A percentile compares a stretch with the other conserved stretches of the same genome.
phyloP scores from a whole-genome alignment of 1,140 invertebrate species.

The Tetranychus urticae region DNA sequence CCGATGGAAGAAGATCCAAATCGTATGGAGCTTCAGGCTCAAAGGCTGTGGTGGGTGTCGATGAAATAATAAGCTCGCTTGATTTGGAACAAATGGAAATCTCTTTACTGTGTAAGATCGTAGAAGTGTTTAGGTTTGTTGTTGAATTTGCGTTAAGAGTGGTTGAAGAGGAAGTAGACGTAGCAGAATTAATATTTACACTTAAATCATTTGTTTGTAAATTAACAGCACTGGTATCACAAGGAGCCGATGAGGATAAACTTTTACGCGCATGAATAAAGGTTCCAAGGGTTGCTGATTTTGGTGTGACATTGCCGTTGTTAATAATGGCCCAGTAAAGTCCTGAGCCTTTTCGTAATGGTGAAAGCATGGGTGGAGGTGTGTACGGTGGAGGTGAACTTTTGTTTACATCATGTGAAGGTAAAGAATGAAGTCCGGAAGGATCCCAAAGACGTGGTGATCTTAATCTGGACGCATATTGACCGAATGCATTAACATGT shows the following conservation, averaged over 20 bases:
- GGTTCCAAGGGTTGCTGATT: background rate
- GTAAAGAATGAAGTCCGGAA: conserved; percentile 17
- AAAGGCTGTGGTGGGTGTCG: conserved; percentile 10
- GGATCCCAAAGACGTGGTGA: background rate
- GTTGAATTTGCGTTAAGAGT: background rate
- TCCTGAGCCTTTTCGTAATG: conserved; percentile 57
- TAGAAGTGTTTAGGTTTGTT: background rate
- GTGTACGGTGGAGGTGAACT: conserved; percentile 40
- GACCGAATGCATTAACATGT: conserved; percentile 24
- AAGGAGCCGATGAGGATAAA: background rate
- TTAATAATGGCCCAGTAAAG: conserved; percentile 36
- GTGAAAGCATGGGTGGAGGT: conserved; percentile 72
- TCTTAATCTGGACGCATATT: conserved; percentile 4
- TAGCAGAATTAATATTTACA: background rate
- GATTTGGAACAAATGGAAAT: background rate
- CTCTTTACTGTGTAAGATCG: background rate
- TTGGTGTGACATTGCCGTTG: conserved; percentile 2
- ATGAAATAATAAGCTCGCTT: background rate
- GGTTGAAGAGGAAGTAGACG: background rate
- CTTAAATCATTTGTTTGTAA: no score
- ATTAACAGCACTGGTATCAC: background rate
- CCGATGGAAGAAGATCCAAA: conserved; percentile 15
- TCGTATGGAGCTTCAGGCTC: conserved; percentile 3
- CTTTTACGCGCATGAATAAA: background rate
- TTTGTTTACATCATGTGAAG: conserved; percentile 9